Evolutionary conservation across 2,888 invertebrate species (phyloP), one percentile per base, ranked within the genome.

Genomic region (Opisthograptis luteolata): DNA sequence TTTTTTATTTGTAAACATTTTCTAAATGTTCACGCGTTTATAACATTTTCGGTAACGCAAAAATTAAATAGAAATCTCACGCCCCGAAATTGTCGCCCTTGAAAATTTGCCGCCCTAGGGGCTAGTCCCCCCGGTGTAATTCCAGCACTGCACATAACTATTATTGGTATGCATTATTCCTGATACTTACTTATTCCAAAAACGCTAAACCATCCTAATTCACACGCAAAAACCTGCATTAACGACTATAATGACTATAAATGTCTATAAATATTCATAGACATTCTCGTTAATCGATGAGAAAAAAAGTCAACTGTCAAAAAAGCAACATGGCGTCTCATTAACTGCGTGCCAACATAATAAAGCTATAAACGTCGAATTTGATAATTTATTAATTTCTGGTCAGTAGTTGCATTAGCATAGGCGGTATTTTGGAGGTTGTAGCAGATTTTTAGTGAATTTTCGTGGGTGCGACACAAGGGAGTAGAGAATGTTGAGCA

Each of bases 341-440:
- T 59, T 62, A 59, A 55, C 42, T 28, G 37, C 22, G 36, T 24
- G 30, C 39, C 50, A 39, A 55, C 62, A 70, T 76, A 73, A 79
- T 79, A 70, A 75, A 81, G 79, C 72, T 52, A 81, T 79, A 67
- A 81, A 74, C 47, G 79, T 79, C 78, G 57, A 57, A 60, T 47
- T 50, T 28, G 36, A 47, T 51, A 51, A 62, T 66, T 62, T 67
- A 72, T 68, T 65, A 67, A 51, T 51, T 45, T 51, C 44, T 51
- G 40, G 44, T 8, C 37, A 32, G 42, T 49, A 42, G 54, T 57
- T 46, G 43, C 34, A 55, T 54, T 52, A 55, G 55, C 55, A 49
- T 52, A 42, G n/a, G 37, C 52, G 48, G 54, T 51, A 34, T 52
- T 55, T 58, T 42, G 40, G 47, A 12, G 5, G 35, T 22, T 43